Evolutionary conservation across 2,113 vertebrate genomes (phyloP), one percentile per base, ranked within the genome.

Genomic region (Columba livia): DNA sequence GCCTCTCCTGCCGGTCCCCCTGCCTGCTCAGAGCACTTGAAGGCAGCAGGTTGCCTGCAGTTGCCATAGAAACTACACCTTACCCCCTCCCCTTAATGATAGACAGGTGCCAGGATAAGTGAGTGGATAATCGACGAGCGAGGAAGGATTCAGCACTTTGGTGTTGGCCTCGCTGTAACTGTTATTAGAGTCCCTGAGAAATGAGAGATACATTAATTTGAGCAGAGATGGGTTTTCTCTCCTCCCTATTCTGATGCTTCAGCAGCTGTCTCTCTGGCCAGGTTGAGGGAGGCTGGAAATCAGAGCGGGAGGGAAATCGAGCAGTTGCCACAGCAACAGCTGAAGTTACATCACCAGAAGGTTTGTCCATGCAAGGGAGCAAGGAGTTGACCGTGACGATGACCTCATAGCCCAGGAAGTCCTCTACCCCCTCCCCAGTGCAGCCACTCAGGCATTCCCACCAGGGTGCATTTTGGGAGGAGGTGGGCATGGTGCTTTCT

Each of bases 61-160:
- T 95, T 97, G 23, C 85, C 93, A 93, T 97, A 80, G 96, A 88
- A 97, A 97, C 91, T 44, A 31, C 56, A 64, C 74, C 89, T 94
- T 38, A 4, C 44, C 70, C 85, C 84, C 87, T 92, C 79, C 92
- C 77, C 69, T 87, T 64, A 69, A 88, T 79, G 96, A 97, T 9
- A 93, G 96, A 47, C 94, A 96, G 94, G 95, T 96, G 97, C 92
- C 96, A 92, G 90, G 72, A 88, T 81, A 89, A 95, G 70, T 9
- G 79, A 92, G 73, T 2, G 31, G 90, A 90, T 85, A 88, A 90
- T 25, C 40, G 31, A 84, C 38, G 71, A 89, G 66, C 7, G 1
- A 67, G 67, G 48, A 70, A 79, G 50, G 85, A 75, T 48, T 84
- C 5, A 4, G 71, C 4, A 10, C 34, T 61, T 31, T 58, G 81